phyloP scores from a whole-genome alignment of 2,888 invertebrate species.

The Nomada ruficornis region DNA sequence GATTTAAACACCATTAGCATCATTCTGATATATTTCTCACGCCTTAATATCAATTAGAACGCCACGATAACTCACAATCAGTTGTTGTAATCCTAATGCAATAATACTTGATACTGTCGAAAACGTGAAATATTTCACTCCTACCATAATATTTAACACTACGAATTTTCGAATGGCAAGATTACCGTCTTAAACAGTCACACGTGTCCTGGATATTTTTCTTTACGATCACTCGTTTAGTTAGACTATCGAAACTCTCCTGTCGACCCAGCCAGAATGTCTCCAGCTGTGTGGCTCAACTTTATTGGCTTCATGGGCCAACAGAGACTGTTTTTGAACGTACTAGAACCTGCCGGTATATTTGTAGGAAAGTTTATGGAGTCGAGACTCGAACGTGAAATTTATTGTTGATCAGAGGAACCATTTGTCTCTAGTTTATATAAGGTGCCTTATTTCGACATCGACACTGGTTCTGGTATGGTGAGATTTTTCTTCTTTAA shows the following conservation, averaged over 20 bases:
- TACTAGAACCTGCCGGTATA: slow-evolving; percentile 19
- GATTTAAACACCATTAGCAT: no score
- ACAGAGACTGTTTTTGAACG: neutral
- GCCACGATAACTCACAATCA: no score
- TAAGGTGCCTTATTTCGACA: neutral
- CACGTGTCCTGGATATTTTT: slow-evolving; percentile 3
- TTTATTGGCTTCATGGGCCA: slow-evolving; percentile 12
- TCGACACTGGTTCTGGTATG: neutral
- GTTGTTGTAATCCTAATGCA: no score
- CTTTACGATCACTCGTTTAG: slow-evolving; percentile 8
- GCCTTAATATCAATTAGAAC: no score
- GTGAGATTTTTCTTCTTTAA: neutral
- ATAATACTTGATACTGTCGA: no score
- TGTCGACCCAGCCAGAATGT: slow-evolving; percentile 9
- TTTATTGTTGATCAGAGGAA: slow-evolving; percentile 13
- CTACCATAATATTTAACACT: no score
- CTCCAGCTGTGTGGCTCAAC: slow-evolving; percentile 33
- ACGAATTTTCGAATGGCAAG: no score
- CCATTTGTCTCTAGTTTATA: neutral
- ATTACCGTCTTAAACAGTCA: neutral
- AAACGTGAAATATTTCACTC: no score
- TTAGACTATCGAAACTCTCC: neutral
- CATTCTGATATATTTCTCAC: no score
- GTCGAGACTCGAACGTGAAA: slow-evolving; percentile 6
- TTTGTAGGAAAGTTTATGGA: slow-evolving; percentile 25